Percentiles rank a stretch among this genome's conserved stretches.
Evolutionary conservation across 2,888 invertebrate genomes (phyloP).

Genomic region (Elmis aenea): DNA sequence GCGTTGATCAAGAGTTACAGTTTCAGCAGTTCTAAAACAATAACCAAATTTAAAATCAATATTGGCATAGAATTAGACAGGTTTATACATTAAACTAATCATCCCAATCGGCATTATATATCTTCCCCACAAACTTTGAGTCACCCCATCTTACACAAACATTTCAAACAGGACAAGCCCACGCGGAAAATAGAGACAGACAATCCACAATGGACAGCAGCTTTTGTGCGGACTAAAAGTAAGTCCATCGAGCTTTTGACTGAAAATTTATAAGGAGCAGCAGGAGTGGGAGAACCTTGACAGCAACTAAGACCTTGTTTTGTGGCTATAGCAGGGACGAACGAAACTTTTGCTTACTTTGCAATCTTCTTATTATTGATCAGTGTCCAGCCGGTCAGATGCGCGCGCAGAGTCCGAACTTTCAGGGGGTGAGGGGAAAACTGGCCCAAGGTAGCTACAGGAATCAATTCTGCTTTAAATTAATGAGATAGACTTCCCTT

Average conservation of each 20-base stretch:
- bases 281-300: constrained; percentile 18
- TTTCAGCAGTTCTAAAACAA: constrained; percentile 37
- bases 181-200: constrained; percentile 30
- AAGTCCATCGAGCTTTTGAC: constrained; percentile 13
- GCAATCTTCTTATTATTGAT: constrained; percentile 51
- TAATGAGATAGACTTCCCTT: constrained; percentile 24
- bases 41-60: constrained; percentile 42
- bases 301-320: constrained; percentile 18
- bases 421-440: constrained; percentile 17
- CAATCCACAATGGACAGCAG: constrained; percentile 30
- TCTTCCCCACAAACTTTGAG: constrained; percentile 34
- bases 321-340: constrained; percentile 31
- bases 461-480: constrained; percentile 29
- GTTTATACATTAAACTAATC: constrained; percentile 40
- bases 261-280: constrained; percentile 11
- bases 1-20: too few relatives aligned
- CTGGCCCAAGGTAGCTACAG: constrained; percentile 20
- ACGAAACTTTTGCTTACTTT: constrained; percentile 49
- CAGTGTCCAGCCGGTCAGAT: constrained; percentile 49
- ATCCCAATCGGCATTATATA: constrained; percentile 39
- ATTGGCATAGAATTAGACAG: constrained; percentile 37
- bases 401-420: constrained; percentile 45
- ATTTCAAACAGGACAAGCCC: constrained; percentile 34
- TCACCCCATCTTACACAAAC: constrained; percentile 35
- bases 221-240: constrained; percentile 23